A percentile compares a stretch with the other conserved stretches of the same genome.
Evolutionary conservation across 2,888 invertebrate genomes (phyloP).

Genomic region (Pachydiplax longipennis): DNA sequence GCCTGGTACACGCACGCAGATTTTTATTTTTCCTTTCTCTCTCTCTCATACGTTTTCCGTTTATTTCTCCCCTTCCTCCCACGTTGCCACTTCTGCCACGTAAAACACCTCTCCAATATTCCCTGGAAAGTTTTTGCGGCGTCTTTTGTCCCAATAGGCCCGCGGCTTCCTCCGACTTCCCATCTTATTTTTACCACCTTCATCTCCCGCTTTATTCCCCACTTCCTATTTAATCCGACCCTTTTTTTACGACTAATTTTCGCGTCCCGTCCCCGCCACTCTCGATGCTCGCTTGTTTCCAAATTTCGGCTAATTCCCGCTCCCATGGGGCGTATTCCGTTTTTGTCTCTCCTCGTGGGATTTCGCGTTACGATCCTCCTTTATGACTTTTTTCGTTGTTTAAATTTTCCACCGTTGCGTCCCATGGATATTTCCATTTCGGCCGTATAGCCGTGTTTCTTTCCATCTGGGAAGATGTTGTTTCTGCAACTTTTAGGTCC

Average conservation of each 20-base stretch:
- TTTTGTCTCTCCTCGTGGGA: too few species aligned
- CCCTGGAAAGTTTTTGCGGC: not conserved
- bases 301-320: not conserved
- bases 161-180: not conserved
- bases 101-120: not conserved
- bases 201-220: not conserved
- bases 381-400: not conserved
- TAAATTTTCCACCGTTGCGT: not conserved
- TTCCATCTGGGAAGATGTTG: too few species aligned
- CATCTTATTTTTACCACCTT: not conserved
- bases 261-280: not conserved
- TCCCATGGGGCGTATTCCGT: too few species aligned
- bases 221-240: not conserved
- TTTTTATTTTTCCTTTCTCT: not conserved
- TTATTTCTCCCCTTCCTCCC: not conserved
- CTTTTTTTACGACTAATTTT: not conserved
- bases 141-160: not conserved
- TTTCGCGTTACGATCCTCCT: not conserved
- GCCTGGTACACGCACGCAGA: constrained; percentile 10
- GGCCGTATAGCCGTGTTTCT: not conserved
- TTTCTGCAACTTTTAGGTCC: too few species aligned
- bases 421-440: not conserved
- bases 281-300: not conserved
- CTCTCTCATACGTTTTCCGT: not conserved
- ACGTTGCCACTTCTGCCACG: not conserved